Evolutionary conservation across 2,888 invertebrate species (phyloP).

Genomic region (Pteria penguin): DNA sequence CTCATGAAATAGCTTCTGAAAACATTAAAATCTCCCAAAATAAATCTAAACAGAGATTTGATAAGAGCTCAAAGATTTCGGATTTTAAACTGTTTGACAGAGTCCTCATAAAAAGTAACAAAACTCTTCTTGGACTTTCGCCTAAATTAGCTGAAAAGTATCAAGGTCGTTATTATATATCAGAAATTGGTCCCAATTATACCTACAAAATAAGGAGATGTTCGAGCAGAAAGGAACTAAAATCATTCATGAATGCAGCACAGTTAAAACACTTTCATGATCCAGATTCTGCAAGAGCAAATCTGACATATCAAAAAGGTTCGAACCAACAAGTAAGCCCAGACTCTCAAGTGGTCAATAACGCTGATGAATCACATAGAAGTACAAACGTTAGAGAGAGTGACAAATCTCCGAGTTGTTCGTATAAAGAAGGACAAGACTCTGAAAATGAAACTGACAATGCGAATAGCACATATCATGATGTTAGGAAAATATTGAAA

Average conservation of each 20-base stretch:
- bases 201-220: constrained; percentile 38
- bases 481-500: not conserved
- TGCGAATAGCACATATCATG: not conserved
- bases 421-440: not conserved
- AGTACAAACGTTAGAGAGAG: not conserved
- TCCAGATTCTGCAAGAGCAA: too few species aligned
- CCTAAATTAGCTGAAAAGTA: constrained; percentile 22
- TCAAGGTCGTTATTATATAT: constrained; percentile 34
- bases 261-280: constrained; percentile 32
- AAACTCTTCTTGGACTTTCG: constrained; percentile 21
- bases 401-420: not conserved
- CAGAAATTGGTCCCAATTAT: constrained; percentile 31
- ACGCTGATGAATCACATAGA: not conserved
- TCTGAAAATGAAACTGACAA: not conserved
- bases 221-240: constrained; percentile 18
- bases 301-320: too few species aligned
- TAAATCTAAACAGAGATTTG: constrained; percentile 2
- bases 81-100: constrained; percentile 24
- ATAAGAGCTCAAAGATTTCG: constrained; percentile 27
- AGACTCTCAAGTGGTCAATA: not conserved
- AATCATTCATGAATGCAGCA: constrained; percentile 29
- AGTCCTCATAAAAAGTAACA: constrained; percentile 16
- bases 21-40: not conserved
- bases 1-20: constrained; percentile 8
- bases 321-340: not conserved